Percentiles rank a stretch among this genome's conserved stretches.
phyloP scores from a whole-genome alignment of 1,140 invertebrate species.

The Palaemon carinicauda region DNA sequence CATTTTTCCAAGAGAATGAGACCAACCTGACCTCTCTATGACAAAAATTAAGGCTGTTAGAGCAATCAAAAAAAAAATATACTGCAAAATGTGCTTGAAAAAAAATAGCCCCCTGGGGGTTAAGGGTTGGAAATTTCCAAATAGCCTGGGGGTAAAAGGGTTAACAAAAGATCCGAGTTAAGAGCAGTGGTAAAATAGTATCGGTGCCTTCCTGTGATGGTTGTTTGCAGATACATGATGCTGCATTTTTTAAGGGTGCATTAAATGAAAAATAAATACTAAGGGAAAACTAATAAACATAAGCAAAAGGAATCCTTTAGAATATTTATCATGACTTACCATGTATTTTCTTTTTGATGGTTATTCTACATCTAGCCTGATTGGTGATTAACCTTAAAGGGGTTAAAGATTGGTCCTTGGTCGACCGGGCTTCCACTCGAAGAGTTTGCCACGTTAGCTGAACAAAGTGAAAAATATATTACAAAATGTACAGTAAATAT shows the following conservation, averaged over 20 bases:
- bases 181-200: too few species aligned
- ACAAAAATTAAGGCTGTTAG: too few species aligned
- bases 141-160: too few species aligned
- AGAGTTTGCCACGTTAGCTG: constrained; percentile 93
- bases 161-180: too few species aligned
- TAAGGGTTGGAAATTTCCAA: too few species aligned
- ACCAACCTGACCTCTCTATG: too few species aligned
- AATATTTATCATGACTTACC: constrained; percentile 68
- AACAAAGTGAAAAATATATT: not conserved
- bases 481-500: not conserved
- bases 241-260: not conserved
- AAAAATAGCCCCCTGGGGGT: too few species aligned
- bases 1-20: too few species aligned
- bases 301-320: too few species aligned
- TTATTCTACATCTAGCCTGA: constrained; percentile 93
- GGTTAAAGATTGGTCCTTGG: constrained; percentile 78
- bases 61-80: too few species aligned
- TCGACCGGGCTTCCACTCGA: constrained; percentile 90
- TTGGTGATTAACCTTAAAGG: constrained; percentile 93
- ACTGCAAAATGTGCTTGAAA: too few species aligned
- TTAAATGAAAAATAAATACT: not conserved
- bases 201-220: not conserved
- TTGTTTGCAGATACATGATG: not conserved
- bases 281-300: not conserved
- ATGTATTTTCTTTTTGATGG: constrained; percentile 91